Evolutionary conservation across 35 echinoderm and acorn worm genomes (phyloP), one percentile per base, ranked within the genome.

Genomic region (Nesometra sesokonis): DNA sequence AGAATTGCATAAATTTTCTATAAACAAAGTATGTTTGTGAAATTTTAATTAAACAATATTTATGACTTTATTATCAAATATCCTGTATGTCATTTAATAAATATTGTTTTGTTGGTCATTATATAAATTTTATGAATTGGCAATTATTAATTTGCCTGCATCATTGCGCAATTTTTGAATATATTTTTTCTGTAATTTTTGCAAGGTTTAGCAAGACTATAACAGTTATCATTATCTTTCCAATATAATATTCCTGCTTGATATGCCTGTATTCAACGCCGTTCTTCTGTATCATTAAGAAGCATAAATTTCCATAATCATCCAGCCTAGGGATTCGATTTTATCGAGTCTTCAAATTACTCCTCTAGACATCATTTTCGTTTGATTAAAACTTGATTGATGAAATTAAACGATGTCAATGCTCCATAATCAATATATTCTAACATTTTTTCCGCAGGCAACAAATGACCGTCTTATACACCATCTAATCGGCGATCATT

Each of bases 401-500:
- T 67, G 52, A 67, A 9, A 67, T 67, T 67, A 67, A 67, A 67
- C 52, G 21, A 67, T 67, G 23, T 17, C 52, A 11, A 27, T 67
- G 8, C 21, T 27, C 23, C 2, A 67, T 67, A 19, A 19, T 17
- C 52, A 67, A 67, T 80, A 31, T 89, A 76, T 82, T 34, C 38
- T 84, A 80, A 15, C 79, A 27, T 77, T 32, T 77, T 43, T 38
- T 84, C 13, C 23, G 0, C 91, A 98, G 95, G 90, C 81, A 7
- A 94, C 38, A 35, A 84, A 92, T 46, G 90, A 94, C 1, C 89
- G 84, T 77, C 80, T 98, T n/a, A 93, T 98, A 31, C 77, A 57
- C 30, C 92, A 98, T 57, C 77, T 98, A 17, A 92, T 98, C 76
- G 95, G 85, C 29, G 93, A 98, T 82, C 92, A 93, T 34, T 93